These are phyloP conservation scores for Pungitius pungitius DNA, from an alignment of 2,113 vertebrate species.

Conservation along the genomic window DNA sequence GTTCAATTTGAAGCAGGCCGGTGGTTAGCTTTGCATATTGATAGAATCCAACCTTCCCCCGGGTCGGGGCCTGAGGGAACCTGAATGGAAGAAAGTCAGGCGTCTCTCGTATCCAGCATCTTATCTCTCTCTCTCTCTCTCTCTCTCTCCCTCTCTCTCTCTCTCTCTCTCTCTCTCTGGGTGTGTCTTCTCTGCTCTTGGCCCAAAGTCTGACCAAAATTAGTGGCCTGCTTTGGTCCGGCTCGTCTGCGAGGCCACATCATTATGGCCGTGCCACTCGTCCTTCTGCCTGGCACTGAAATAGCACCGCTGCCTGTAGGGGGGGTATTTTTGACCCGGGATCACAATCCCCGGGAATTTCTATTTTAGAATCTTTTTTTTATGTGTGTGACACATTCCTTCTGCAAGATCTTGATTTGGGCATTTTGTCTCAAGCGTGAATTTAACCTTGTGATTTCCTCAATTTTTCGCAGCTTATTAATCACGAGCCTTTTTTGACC, in stretches of 20 bases:
- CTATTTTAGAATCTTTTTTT: conserved; percentile 31
- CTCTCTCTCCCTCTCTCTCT: conserved; percentile 47
- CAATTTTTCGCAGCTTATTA: neutral
- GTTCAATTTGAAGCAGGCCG: too few species aligned
- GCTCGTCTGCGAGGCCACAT: conserved; percentile 73
- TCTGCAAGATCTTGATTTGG: neutral
- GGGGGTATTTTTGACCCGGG: conserved; percentile 44
- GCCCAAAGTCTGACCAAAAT: conserved; percentile 77
- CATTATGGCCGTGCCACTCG: conserved; percentile 71
- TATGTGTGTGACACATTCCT: neutral
- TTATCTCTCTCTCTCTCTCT: conserved; percentile 50
- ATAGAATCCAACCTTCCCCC: neutral
- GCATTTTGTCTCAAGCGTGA: neutral
- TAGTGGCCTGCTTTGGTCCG: conserved; percentile 76
- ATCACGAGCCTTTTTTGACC: conserved; percentile 8
- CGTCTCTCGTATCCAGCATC: conserved; percentile 47
- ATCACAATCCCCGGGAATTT: conserved; percentile 34
- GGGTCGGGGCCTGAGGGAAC: neutral
- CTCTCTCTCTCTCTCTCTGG: conserved; percentile 60
- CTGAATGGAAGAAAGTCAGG: conserved; percentile 6
- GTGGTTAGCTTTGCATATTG: too few species aligned
- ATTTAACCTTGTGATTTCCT: neutral
- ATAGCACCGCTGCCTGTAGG: conserved; percentile 50
- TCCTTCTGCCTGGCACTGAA: conserved; percentile 75
- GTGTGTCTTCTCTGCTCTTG: conserved; percentile 74